phyloP scores from a whole-genome alignment of 2,797 vertebrate genomes.

The Crenichthys baileyi region DNA sequence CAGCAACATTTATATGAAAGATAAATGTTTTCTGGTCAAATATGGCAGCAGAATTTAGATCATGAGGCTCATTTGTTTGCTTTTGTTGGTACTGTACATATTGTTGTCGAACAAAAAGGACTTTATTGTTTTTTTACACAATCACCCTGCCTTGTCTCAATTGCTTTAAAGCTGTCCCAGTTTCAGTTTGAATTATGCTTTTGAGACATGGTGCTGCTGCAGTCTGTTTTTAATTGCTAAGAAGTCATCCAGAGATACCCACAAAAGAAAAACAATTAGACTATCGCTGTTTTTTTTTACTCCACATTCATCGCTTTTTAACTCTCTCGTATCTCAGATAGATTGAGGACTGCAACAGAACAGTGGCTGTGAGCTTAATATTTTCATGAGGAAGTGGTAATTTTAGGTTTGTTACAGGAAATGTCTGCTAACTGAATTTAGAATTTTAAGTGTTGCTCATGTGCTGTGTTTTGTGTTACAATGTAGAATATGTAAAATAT shows the following conservation, averaged over 20 bases:
- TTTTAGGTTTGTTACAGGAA: constrained; percentile 38
- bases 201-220: not conserved
- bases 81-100: not conserved
- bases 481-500: not conserved
- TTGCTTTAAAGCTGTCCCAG: not conserved
- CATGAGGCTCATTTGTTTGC: not conserved
- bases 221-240: not conserved
- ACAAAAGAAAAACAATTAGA: not conserved
- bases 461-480: not conserved
- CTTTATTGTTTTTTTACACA: not conserved
- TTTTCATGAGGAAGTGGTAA: constrained; percentile 39
- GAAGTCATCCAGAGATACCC: not conserved
- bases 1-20: not conserved
- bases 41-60: too few species aligned
- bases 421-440: constrained; percentile 1
- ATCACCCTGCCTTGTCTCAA: not conserved
- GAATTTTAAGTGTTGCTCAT: not conserved
- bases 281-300: not conserved
- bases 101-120: not conserved
- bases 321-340: constrained; percentile 6
- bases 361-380: not conserved
- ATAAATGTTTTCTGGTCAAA: not conserved
- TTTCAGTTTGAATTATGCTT: not conserved
- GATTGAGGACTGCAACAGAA: constrained; percentile 8
- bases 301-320: not conserved